Percentiles rank a stretch among this genome's conserved stretches.
phyloP scores from a whole-genome alignment of 2,113 vertebrate genomes.

The Embiotoca jacksoni region DNA sequence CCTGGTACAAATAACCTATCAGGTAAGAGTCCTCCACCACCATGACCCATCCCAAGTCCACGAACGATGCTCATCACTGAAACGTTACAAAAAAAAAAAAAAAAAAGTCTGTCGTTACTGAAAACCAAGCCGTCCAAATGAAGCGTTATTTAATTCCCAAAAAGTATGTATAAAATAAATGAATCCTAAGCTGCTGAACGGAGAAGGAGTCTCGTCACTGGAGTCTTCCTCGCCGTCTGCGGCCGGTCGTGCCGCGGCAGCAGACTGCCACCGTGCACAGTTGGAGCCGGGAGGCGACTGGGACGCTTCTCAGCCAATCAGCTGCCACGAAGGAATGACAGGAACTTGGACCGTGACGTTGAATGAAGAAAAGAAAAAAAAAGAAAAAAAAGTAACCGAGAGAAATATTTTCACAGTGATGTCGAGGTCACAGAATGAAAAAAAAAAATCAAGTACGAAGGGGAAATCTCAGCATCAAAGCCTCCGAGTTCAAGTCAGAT shows the following conservation, averaged over 20 bases:
- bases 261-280: constrained; percentile 72
- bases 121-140: neutral
- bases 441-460: too few relatives aligned
- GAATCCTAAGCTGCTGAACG: neutral
- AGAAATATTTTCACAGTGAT: neutral
- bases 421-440: too few relatives aligned
- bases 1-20: constrained; percentile 16
- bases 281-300: constrained; percentile 56
- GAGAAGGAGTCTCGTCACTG: constrained; percentile 10
- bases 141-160: neutral
- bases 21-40: constrained; percentile 43
- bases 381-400: too few relatives aligned
- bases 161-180: neutral
- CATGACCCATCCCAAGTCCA: constrained; percentile 41
- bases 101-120: neutral
- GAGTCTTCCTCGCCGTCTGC: constrained; percentile 8
- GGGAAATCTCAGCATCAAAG: too few relatives aligned
- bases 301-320: constrained; percentile 63
- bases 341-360: constrained; percentile 8
- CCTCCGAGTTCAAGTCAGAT: too few relatives aligned
- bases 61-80: neutral
- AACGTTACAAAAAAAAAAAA: neutral
- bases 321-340: constrained; percentile 1
- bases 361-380: too few relatives aligned
- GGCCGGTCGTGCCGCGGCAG: constrained; percentile 18